Evolutionary conservation across 2,113 vertebrate genomes (phyloP).

Genomic region (Salminus brasiliensis): DNA sequence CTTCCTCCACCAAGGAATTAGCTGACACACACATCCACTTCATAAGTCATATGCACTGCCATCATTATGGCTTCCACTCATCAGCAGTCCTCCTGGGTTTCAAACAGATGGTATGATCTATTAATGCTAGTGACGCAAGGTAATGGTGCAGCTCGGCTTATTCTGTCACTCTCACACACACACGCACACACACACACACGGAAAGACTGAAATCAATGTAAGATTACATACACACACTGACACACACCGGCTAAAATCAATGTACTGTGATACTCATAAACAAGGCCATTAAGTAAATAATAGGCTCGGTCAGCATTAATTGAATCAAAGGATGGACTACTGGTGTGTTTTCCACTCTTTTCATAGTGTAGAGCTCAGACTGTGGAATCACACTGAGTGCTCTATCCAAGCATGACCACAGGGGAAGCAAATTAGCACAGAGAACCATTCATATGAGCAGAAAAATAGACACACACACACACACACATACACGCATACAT

Average conservation of each 20-base stretch:
- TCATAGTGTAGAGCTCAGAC: not conserved
- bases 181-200: not conserved
- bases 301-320: slow-evolving; percentile 28
- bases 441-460: not conserved
- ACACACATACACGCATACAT: too few relatives aligned
- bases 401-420: not conserved
- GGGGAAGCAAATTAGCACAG: not conserved
- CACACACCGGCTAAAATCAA: slow-evolving; percentile 23
- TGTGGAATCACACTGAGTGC: slow-evolving; percentile 8
- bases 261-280: slow-evolving; percentile 27
- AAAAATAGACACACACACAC: not conserved
- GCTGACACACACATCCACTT: not conserved
- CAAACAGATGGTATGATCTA: slow-evolving; percentile 37
- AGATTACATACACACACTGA: not conserved
- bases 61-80: slow-evolving; percentile 26
- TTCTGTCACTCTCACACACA: slow-evolving; percentile 21
- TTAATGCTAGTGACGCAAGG: slow-evolving; percentile 25
- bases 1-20: slow-evolving; percentile 18
- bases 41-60: slow-evolving; percentile 14
- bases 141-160: slow-evolving; percentile 13
- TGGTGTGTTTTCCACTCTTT: not conserved
- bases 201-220: slow-evolving; percentile 9
- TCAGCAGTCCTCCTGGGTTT: slow-evolving; percentile 27
- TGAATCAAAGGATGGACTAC: not conserved
- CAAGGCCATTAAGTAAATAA: slow-evolving; percentile 37